These are phyloP conservation scores for Thalassophryne amazonica DNA, from an alignment of 2,797 vertebrate genomes.

Conservation along the genomic window DNA sequence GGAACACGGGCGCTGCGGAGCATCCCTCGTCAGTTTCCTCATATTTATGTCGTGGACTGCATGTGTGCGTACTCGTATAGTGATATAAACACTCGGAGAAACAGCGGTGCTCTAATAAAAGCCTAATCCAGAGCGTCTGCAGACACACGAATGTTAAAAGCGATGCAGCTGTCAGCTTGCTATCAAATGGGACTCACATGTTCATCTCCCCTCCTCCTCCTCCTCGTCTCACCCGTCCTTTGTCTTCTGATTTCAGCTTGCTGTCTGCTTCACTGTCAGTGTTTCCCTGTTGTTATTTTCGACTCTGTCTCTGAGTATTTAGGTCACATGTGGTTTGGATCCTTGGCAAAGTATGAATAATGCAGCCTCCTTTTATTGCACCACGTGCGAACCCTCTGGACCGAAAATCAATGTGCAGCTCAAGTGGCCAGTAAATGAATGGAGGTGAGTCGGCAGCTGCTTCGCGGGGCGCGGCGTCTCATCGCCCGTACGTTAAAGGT, in stretches of 20 bases:
- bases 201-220: neutral
- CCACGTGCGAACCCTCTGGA: conserved; percentile 55
- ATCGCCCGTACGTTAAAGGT: conserved; percentile 19
- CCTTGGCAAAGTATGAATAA: conserved; percentile 64
- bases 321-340: conserved; percentile 57
- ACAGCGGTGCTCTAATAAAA: neutral
- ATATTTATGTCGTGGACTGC: too few species aligned
- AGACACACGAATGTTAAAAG: conserved; percentile 5
- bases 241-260: conserved; percentile 27
- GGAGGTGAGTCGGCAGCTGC: conserved; percentile 13
- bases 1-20: too few species aligned
- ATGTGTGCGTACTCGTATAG: neutral
- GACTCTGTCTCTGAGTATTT: conserved; percentile 55
- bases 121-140: conserved; percentile 15
- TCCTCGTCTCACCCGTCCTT: conserved; percentile 9
- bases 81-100: neutral
- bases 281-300: conserved; percentile 49
- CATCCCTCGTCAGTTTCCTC: too few species aligned
- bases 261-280: conserved; percentile 35
- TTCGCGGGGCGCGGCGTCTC: conserved; percentile 2
- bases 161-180: conserved; percentile 26
- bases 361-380: conserved; percentile 64
- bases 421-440: conserved; percentile 50
- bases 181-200: conserved; percentile 15
- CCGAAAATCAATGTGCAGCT: conserved; percentile 69